These are phyloP conservation scores for Butorides virescens DNA, from an alignment of 2,113 vertebrate species.

Conservation along the genomic window DNA sequence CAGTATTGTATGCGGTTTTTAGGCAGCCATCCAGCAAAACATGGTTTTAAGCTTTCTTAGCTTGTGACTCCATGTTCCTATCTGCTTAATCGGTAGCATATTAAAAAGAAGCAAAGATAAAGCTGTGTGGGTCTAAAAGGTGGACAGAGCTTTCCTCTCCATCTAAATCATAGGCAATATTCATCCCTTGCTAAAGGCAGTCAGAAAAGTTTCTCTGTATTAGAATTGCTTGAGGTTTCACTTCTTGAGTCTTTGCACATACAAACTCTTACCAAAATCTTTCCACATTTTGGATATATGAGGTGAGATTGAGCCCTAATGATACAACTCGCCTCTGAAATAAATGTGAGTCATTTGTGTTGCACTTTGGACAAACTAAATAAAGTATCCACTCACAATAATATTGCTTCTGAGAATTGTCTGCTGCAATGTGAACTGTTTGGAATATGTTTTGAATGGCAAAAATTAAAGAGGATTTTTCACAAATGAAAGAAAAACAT, in stretches of 20 bases:
- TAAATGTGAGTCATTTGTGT: not conserved
- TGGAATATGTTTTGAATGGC: not conserved
- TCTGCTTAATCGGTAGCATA: not conserved
- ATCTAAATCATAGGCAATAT: not conserved
- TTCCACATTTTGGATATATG: not conserved
- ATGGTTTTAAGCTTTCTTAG: not conserved
- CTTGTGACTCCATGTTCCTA: not conserved
- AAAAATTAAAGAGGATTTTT: not conserved
- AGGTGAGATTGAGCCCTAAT: not conserved
- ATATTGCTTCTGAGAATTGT: not conserved
- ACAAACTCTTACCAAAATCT: not conserved
- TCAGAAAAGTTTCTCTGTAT: not conserved
- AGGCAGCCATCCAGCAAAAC: not conserved
- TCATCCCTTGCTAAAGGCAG: not conserved
- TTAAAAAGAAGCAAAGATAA: not conserved
- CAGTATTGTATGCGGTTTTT: not conserved
- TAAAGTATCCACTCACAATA: not conserved
- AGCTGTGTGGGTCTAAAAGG: not conserved
- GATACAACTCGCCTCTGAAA: not conserved
- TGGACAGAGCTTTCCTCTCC: not conserved
- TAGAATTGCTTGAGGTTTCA: not conserved
- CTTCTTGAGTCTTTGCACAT: not conserved
- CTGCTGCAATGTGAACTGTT: not conserved
- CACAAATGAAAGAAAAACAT: not conserved
- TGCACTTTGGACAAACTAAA: not conserved